A percentile compares a stretch with the other conserved stretches of the same genome.
Conservation (phyloP, 2,113 vertebrate species). For the Heterocephalus glaber region DNA sequence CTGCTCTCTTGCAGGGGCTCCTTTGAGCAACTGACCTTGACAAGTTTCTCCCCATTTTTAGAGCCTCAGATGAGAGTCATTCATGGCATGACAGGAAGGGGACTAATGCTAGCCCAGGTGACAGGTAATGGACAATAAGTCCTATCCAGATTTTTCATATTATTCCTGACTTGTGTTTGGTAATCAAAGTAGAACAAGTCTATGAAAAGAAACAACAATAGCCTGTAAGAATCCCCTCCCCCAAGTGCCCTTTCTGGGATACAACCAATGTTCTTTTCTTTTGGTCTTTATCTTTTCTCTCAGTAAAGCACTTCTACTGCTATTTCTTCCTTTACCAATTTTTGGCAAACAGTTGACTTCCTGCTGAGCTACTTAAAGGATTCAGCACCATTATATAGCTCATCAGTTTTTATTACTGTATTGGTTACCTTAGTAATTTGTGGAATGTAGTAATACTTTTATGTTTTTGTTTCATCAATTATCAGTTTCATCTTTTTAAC, state of each 20-base stretch:
- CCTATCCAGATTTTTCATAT: neutral
- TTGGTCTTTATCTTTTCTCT: neutral
- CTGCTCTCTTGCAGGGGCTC: neutral
- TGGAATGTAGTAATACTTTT: neutral
- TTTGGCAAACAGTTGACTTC: conserved; percentile 16
- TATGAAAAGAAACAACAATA: neutral
- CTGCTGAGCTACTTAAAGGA: conserved; percentile 9
- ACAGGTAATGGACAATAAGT: neutral
- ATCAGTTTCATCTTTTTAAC: conserved; percentile 10
- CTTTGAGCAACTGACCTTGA: neutral
- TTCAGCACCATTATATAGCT: neutral
- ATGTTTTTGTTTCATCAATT: neutral
- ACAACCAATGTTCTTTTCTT: conserved; percentile 21
- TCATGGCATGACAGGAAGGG: neutral
- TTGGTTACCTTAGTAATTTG: conserved; percentile 11
- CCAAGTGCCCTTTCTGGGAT: neutral
- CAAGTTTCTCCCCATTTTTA: neutral
- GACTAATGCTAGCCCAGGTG: neutral
- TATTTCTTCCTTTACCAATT: neutral
- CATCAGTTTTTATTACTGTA: conserved; percentile 2
- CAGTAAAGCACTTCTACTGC: conserved; percentile 40
- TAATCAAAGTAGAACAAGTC: neutral
- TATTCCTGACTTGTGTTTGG: neutral
- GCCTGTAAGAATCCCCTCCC: neutral
- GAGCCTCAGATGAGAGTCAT: neutral